Percentiles rank a stretch among this genome's conserved stretches.
Evolutionary conservation across 2,113 vertebrate species (phyloP).

Genomic region (Oncorhynchus clarkii): DNA sequence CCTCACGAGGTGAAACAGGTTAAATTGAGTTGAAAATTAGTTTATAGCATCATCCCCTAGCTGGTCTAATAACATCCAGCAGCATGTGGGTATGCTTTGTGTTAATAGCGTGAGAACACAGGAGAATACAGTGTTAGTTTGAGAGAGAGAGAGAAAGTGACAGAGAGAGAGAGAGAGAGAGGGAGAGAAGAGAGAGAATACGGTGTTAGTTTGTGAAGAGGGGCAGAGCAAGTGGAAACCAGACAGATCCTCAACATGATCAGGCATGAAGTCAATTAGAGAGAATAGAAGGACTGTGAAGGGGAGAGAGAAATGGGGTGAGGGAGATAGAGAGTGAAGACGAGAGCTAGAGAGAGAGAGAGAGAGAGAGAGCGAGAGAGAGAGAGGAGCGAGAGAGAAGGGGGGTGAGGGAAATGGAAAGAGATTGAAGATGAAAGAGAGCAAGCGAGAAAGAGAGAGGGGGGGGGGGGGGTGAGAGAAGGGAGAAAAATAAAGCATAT

Average conservation of each 20-base stretch:
- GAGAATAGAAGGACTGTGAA: constrained; percentile 51
- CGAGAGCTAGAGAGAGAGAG: constrained; percentile 8
- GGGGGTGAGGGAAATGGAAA: constrained; percentile 15
- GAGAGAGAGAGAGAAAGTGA: no score
- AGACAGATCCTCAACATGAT: constrained; percentile 71
- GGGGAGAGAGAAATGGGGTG: constrained; percentile 14
- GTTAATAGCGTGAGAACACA: constrained; percentile 82
- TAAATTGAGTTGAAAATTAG: constrained; percentile 84
- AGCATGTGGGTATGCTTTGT: constrained; percentile 73
- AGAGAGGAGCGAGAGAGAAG: constrained; percentile 38
- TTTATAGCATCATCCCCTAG: constrained; percentile 69
- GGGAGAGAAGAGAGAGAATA: constrained; percentile 59
- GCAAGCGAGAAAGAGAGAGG: not conserved
- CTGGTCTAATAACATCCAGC: constrained; percentile 65
- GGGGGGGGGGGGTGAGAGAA: no score
- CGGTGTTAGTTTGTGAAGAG: constrained; percentile 73
- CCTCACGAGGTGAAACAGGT: constrained; percentile 70
- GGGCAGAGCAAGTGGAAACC: constrained; percentile 76
- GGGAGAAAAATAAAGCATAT: constrained; percentile 25
- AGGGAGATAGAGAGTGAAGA: not conserved
- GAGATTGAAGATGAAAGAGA: constrained; percentile 11
- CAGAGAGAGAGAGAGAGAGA: no score
- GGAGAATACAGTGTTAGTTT: constrained; percentile 47
- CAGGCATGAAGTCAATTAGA: constrained; percentile 82
- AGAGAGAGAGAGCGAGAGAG: constrained; percentile 64